Conservation (phyloP, 53 echinoderm and acorn worm species). For the Patiria pectinifera region DNA sequence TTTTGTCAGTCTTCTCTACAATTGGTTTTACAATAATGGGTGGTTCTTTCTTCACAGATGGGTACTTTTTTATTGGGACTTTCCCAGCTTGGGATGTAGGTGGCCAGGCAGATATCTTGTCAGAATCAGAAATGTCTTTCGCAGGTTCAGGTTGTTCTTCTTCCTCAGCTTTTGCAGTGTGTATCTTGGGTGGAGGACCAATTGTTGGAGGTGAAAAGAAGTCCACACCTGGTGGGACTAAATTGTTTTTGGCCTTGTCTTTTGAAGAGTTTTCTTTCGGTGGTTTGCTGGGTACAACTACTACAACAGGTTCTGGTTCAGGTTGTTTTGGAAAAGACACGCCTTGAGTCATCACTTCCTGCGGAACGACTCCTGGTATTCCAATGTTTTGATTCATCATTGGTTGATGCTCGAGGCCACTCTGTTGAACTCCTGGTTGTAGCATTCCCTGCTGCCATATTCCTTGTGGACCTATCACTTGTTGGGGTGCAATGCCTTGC, state of each 20-base stretch:
- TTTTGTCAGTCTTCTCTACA: not conserved
- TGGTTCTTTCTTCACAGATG: constrained; percentile 50
- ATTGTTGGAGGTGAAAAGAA: constrained; percentile 55
- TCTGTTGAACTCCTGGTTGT: not conserved
- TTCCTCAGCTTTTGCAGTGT: not conserved
- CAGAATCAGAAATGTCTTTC: not conserved
- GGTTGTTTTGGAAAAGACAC: not conserved
- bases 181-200: constrained; percentile 55
- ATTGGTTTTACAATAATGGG: constrained; percentile 47
- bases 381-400: not conserved
- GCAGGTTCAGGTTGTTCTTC: not conserved
- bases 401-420: not conserved
- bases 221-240: constrained; percentile 56
- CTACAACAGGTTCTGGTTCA: not conserved
- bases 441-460: not conserved
- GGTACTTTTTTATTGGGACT: constrained; percentile 21
- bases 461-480: constrained; percentile 4
- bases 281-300: not conserved
- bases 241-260: constrained; percentile 5
- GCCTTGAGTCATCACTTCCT: not conserved
- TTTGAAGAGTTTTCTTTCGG: constrained; percentile 13
- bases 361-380: not conserved
- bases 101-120: constrained; percentile 56
- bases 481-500: not conserved
- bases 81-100: constrained; percentile 21